Percentiles rank a stretch among this genome's conserved stretches.
phyloP scores from a whole-genome alignment of 2,797 vertebrate species.

The Eulemur coronatus region DNA sequence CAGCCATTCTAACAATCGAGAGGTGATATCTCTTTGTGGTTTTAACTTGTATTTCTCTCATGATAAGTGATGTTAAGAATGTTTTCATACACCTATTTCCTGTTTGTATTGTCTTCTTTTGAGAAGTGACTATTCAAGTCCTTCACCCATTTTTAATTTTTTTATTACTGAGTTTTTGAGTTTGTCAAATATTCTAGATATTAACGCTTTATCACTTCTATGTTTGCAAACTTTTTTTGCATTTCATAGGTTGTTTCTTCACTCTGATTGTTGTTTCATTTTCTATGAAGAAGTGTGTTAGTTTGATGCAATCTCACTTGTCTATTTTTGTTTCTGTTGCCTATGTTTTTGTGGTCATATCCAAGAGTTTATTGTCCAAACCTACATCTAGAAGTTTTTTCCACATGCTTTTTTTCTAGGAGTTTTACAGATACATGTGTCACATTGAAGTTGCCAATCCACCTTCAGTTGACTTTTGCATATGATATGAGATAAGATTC shows the following conservation, averaged over 20 bases:
- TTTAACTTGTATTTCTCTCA: neutral
- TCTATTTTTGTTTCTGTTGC: neutral
- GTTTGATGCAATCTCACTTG: neutral
- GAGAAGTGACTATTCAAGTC: neutral
- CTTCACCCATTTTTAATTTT: neutral
- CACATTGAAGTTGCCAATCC: neutral
- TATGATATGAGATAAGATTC: neutral
- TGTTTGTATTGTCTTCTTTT: neutral
- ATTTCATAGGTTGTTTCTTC: neutral
- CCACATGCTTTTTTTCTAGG: neutral
- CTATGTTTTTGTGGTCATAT: neutral
- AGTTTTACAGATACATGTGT: neutral
- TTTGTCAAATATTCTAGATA: neutral
- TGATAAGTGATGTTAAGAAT: neutral
- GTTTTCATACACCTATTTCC: neutral
- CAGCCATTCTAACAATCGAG: neutral
- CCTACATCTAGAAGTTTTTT: neutral
- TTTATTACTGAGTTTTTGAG: neutral
- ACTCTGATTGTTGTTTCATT: neutral
- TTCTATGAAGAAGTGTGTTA: neutral
- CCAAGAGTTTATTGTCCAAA: neutral
- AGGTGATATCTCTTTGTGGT: neutral
- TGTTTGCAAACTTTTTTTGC: neutral
- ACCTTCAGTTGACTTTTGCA: neutral
- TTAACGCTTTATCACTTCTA: neutral